phyloP scores from a whole-genome alignment of 2,888 invertebrate genomes.

The Eristalis intricaria region DNA sequence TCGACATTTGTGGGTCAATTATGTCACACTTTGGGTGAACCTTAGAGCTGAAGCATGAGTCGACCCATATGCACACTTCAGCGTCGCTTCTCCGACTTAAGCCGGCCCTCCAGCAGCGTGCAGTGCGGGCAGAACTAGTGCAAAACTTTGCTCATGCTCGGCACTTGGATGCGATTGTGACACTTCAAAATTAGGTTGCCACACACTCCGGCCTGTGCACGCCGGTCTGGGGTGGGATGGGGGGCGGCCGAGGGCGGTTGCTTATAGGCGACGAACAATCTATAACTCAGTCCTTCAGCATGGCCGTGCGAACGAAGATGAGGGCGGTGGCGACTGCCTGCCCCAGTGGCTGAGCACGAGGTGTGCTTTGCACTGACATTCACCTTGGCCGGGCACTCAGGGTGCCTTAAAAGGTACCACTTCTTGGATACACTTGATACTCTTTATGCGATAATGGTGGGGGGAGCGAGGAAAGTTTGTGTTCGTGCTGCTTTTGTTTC shows the following conservation, averaged over 20 bases:
- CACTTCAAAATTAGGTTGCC: slow-evolving; percentile 69
- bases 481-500: slow-evolving; percentile 5
- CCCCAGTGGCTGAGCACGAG: slow-evolving; percentile 10
- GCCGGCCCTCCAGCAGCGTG: slow-evolving; percentile 3
- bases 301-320: background rate
- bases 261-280: slow-evolving; percentile 64
- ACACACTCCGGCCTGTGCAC: background rate
- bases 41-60: slow-evolving; percentile 40
- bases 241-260: slow-evolving; percentile 35
- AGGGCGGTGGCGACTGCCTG: background rate
- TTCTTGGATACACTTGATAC: slow-evolving; percentile 15
- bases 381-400: slow-evolving; percentile 53
- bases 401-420: slow-evolving; percentile 42
- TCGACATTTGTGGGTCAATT: slow-evolving; percentile 69
- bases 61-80: slow-evolving; percentile 61
- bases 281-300: slow-evolving; percentile 34
- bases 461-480: slow-evolving; percentile 10
- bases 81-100: slow-evolving; percentile 27
- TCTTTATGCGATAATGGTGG: background rate
- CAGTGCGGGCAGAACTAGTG: slow-evolving; percentile 57
- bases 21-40: slow-evolving; percentile 63
- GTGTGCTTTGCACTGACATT: slow-evolving; percentile 54
- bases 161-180: slow-evolving; percentile 55
- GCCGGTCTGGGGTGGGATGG: background rate
- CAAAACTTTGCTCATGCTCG: slow-evolving; percentile 55